Base-by-base conservation (phyloP, 2,888 invertebrate genomes). In the Melitaea athalia region DNA sequence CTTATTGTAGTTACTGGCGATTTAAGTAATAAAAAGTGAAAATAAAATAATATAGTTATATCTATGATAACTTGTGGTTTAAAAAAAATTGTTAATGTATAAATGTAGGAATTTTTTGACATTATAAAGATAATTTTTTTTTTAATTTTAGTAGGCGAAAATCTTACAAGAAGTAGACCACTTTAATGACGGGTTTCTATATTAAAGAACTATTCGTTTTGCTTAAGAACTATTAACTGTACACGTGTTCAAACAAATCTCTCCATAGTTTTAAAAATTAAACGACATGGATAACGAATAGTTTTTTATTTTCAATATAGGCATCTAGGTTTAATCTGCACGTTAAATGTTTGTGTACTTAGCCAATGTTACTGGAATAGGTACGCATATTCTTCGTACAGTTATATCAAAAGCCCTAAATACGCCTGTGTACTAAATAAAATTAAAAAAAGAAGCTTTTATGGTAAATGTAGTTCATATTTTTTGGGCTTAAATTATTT, bases 91-190 rank as follows among this genome's bases (percentile, higher is more conserved):
- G n/a, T n/a, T n/a, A 12, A 47, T 14, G 14, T 5, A 24, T 7
- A 33, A 7, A 14, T 5, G 14, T 57, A 57, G 57, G 57, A 5
- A 15, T 57, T 57, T 15, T 57, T 42, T 57, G 38, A 57, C 42
- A 24, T 33, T 55, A 5, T 55, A 12, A 6, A 33, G 53, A 33
- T 55, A 55, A 55, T 33, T 55, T 55, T 33, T 55, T 42, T 31
- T 57, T 57, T 57, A 57, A 38, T 6, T 38, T 38, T 38, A 38
- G 15, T 57, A 57, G n/a, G 38, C 15, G 15, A 57, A 57, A 17
- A 42, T 10, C 15, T 57, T 57, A n/a, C 55, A 7, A 38, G 7
- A 1, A 38, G 38, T n/a, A 38, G 5, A 50, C n/a, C 14, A 14
- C 14, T 45, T 45, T 45, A 3, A 43, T 43, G 10, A 3, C 43